Base-by-base conservation (phyloP, 2,797 vertebrate species). In the Hippocampus kuda region DNA sequence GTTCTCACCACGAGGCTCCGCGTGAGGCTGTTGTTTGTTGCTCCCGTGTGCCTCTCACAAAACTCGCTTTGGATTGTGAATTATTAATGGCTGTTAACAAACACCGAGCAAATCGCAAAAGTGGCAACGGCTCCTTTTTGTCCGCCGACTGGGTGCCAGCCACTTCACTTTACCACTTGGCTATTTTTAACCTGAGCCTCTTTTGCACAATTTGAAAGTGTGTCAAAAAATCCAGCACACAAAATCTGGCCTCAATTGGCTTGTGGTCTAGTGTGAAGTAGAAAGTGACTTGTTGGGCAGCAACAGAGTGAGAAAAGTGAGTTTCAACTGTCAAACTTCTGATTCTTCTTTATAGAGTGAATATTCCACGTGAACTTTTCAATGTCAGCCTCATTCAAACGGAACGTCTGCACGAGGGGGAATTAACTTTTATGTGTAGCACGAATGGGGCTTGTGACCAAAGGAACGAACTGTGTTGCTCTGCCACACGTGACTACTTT, bases 31-130 rank as follows among this genome's bases (percentile, higher is more conserved):
- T 65, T 65, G 44, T 27, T 65, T 48, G n/a, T 26, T 42, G 26
- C 18, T 63, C 38, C 38, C 61, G 38, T n/a, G 16, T 61, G 59
- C 15, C 30, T 38, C 27, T 61, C 13, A 38, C 59, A 61, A 61
- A 30, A 34, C 59, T 20, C 30, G 30, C 27, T 61, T 38, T 61
- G 59, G 59, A 38, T 42, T 82, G 88, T 86, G 87, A 89, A 61
- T 61, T 30, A 38, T 61, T 38, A 61, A 61, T 61, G 59, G 16
- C 85, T 78, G 88, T 84, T 13, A 87, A 87, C 77, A 71, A 85
- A 85, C 82, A 85, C 88, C 76, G 72, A 68, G 70, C 71, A 72
- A 81, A 82, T 85, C 81, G 85, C 77, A 9, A 83, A 85, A 83
- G 69, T 64, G 61, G 74, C 76, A 75, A 72, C 8, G 75, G 67